A percentile compares a stretch with the other conserved stretches of the same genome.
Conservation (phyloP, 2,888 invertebrate species). For the Thereva nobilitata region DNA sequence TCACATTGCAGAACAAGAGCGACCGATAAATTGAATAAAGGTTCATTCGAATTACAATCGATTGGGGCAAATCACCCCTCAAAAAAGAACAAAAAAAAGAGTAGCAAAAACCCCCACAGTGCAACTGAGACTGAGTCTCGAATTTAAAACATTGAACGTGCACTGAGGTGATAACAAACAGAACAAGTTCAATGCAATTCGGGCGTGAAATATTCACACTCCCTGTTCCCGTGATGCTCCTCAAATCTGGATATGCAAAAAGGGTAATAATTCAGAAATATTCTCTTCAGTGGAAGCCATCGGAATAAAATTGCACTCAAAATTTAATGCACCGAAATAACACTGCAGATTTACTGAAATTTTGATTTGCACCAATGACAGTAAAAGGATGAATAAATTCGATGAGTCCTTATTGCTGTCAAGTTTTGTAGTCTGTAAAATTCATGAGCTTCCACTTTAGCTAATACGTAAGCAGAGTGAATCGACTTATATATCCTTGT, state of each 20-base stretch:
- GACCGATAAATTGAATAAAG: slow-evolving; percentile 22
- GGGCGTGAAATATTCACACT: slow-evolving; percentile 5
- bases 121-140: background rate
- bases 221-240: background rate
- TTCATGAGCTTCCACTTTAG: no score
- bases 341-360: no score
- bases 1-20: slow-evolving; percentile 16
- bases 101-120: background rate
- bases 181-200: slow-evolving; percentile 15
- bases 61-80: background rate
- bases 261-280: background rate
- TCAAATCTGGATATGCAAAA: background rate
- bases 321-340: no score
- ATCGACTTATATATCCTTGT: no score
- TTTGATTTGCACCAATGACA: no score
- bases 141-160: slow-evolving; percentile 17
- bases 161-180: slow-evolving; percentile 16
- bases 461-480: no score
- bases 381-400: no score
- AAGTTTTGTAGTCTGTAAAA: no score
- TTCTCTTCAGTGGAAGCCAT: background rate
- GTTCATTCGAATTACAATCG: slow-evolving; percentile 24
- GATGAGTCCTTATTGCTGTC: no score
- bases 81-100: background rate
- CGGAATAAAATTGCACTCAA: no score